Conservation (phyloP, 1,140 invertebrate genomes). For the Uloborus diversus region DNA sequence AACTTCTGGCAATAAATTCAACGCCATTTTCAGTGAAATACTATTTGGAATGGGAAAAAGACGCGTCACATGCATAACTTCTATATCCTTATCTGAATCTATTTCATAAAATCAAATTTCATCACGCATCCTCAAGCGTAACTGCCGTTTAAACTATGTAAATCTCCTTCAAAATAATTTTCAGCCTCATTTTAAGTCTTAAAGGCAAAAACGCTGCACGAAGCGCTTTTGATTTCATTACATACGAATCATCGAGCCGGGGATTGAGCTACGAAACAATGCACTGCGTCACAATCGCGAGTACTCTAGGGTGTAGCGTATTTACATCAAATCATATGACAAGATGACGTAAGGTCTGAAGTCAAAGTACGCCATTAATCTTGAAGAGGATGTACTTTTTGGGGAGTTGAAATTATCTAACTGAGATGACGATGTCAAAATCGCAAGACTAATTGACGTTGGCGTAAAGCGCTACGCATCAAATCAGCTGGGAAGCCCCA, state of each 20-base stretch:
- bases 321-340: conserved; percentile 14
- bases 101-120: too few relatives aligned
- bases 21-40: too few relatives aligned
- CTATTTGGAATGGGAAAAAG: too few relatives aligned
- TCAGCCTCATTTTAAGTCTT: not conserved
- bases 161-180: not conserved
- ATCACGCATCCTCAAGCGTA: too few relatives aligned
- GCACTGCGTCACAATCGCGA: not conserved
- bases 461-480: conserved; percentile 20
- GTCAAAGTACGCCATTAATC: conserved; percentile 7
- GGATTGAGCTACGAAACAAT: not conserved
- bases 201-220: not conserved
- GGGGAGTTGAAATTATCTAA: conserved; percentile 32
- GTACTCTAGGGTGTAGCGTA: not conserved
- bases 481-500: conserved; percentile 31
- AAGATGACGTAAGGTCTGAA: not conserved
- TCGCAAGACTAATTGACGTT: conserved; percentile 27
- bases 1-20: too few relatives aligned
- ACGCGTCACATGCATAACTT: too few relatives aligned
- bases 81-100: too few relatives aligned
- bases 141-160: not conserved
- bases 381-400: conserved; percentile 10
- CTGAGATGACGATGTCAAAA: not conserved
- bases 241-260: not conserved
- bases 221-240: not conserved